Percentiles rank a stretch among this genome's conserved stretches.
phyloP scores from a whole-genome alignment of 2,888 invertebrate genomes.

The Leptinotarsa tumamoca region DNA sequence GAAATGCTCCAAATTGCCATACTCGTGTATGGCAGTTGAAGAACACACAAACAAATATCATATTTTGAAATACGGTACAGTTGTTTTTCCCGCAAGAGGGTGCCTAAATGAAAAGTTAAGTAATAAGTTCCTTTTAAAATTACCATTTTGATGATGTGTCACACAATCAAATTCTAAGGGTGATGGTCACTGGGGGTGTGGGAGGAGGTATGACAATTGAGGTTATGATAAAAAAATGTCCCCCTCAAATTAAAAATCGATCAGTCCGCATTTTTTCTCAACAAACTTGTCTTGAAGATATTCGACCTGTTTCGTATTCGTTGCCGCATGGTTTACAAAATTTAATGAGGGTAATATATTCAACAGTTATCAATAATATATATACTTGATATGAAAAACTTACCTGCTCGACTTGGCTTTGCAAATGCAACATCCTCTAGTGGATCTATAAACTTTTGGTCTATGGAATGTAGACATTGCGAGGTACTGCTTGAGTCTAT shows the following conservation, averaged over 20 bases:
- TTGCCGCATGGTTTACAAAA: background rate
- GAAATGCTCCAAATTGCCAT: too few relatives aligned
- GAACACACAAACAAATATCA: too few relatives aligned
- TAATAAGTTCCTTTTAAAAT: too few relatives aligned
- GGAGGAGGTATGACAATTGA: background rate
- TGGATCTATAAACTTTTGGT: slow-evolving; percentile 85
- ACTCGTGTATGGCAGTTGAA: too few relatives aligned
- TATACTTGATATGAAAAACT: slow-evolving; percentile 38
- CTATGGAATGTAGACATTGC: slow-evolving; percentile 88
- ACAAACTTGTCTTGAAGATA: background rate
- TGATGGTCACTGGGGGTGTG: background rate
- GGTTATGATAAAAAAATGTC: background rate
- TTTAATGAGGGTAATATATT: background rate
- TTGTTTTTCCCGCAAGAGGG: too few relatives aligned
- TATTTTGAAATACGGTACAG: too few relatives aligned
- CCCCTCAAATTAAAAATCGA: background rate
- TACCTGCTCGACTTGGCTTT: slow-evolving; percentile 87
- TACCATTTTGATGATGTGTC: too few relatives aligned
- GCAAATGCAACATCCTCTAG: slow-evolving; percentile 88
- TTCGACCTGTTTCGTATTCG: background rate
- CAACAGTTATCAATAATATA: background rate
- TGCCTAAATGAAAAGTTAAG: too few relatives aligned
- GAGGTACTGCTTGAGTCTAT: slow-evolving; percentile 33
- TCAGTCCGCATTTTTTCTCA: background rate
- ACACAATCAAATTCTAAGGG: background rate